These are phyloP conservation scores for Danio aesculapii DNA, from an alignment of 2,797 vertebrate species.

Conservation along the genomic window DNA sequence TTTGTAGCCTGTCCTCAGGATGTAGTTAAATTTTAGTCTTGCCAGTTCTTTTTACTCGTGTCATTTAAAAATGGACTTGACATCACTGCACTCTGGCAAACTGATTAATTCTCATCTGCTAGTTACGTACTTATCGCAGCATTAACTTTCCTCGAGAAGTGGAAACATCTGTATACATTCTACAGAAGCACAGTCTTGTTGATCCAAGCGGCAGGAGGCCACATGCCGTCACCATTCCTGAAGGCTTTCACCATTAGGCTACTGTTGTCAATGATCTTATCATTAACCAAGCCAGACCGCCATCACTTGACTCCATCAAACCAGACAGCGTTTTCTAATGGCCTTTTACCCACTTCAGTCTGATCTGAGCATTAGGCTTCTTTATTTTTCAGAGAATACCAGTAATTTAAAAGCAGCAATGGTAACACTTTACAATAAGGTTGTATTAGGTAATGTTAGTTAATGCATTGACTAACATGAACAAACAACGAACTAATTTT, in stretches of 20 bases:
- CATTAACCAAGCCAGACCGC: conserved; percentile 18
- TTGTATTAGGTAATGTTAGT: no score
- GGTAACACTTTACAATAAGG: no score
- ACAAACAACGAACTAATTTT: no score
- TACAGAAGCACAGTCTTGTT: conserved; percentile 23
- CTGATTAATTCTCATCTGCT: conserved; percentile 46
- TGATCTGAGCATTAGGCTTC: not conserved
- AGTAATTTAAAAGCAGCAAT: not conserved
- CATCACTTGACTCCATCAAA: conserved; percentile 17
- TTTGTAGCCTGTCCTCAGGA: conserved; percentile 9
- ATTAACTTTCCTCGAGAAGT: conserved; percentile 33
- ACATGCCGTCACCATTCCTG: conserved; percentile 47
- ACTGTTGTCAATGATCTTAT: conserved; percentile 54
- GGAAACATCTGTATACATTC: conserved; percentile 56
- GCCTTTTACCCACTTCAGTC: not conserved
- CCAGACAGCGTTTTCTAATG: not conserved
- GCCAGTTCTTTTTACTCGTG: conserved; percentile 19
- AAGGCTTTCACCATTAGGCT: conserved; percentile 39
- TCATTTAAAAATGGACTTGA: conserved; percentile 52
- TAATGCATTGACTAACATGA: no score
- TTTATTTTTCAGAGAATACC: not conserved
- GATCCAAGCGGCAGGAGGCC: conserved; percentile 26
- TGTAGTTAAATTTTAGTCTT: conserved; percentile 12
- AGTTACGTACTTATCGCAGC: conserved; percentile 43
- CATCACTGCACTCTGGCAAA: conserved; percentile 53